Evolutionary conservation across 2,888 invertebrate genomes (phyloP).

Genomic region (Hirtodrosophila histrioides): DNA sequence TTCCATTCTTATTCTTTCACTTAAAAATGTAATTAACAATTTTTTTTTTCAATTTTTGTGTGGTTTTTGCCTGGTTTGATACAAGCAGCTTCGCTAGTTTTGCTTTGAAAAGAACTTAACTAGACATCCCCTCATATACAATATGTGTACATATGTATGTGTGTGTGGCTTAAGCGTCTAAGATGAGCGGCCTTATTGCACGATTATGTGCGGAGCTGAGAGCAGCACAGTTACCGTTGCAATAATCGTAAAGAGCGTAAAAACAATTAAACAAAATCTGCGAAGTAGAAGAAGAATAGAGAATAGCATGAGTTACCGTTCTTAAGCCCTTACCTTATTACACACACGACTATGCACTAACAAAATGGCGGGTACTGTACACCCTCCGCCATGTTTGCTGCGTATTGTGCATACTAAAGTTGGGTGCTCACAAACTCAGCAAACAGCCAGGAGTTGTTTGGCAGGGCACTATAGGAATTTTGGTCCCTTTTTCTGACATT

Average conservation of each 20-base stretch:
- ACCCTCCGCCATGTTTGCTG: too few species aligned
- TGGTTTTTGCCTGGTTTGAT: slow-evolving; percentile 53
- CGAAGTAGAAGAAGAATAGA: slow-evolving; percentile 68
- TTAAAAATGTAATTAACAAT: slow-evolving; percentile 84
- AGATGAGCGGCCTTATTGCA: slow-evolving; percentile 88
- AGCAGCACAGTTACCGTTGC: slow-evolving; percentile 96
- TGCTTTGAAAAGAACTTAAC: slow-evolving; percentile 66
- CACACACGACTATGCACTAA: slow-evolving; percentile 1
- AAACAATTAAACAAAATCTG: slow-evolving; percentile 97
- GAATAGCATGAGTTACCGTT: slow-evolving; percentile 17
- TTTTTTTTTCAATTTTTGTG: slow-evolving; percentile 49
- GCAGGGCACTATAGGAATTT: too few species aligned
- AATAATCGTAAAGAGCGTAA: slow-evolving; percentile 96
- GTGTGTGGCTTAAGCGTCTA: slow-evolving; percentile 61
- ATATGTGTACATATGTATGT: slow-evolving; percentile 34
- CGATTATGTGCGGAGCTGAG: slow-evolving; percentile 97
- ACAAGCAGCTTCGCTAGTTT: slow-evolving; percentile 64
- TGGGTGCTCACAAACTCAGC: slow-evolving; percentile 14
- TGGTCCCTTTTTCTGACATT: too few species aligned
- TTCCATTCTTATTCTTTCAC: slow-evolving; percentile 55
- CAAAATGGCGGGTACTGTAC: slow-evolving; percentile 51
- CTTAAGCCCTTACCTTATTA: neutral
- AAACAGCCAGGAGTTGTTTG: slow-evolving; percentile 65
- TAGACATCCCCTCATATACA: slow-evolving; percentile 44
- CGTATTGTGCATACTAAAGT: slow-evolving; percentile 7